phyloP scores from a whole-genome alignment of 1,140 invertebrate species.

The Goniozus legneri region DNA sequence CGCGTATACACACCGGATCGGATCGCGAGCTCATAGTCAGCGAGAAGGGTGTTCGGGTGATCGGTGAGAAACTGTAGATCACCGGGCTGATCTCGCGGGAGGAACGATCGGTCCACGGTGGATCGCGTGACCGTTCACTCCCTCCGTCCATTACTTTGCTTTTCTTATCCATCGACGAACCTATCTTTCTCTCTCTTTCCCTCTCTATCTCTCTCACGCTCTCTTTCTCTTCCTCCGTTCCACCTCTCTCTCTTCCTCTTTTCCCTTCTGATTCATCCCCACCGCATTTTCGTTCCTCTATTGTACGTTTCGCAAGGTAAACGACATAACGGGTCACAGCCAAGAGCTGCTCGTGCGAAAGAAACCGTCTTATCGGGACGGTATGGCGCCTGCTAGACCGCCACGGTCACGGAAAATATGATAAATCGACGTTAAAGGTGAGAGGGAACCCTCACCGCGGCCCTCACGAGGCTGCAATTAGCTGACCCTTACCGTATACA shows the following conservation, averaged over 20 bases:
- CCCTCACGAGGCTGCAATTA: too few species aligned
- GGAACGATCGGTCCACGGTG: too few species aligned
- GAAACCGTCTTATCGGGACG: background rate
- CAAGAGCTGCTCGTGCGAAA: background rate
- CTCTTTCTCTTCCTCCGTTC: background rate
- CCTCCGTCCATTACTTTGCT: slow-evolving; percentile 25
- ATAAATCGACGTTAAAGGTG: too few species aligned
- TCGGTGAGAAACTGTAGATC: background rate
- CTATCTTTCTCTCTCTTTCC: background rate
- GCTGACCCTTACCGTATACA: too few species aligned
- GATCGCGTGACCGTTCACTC: slow-evolving; percentile 37
- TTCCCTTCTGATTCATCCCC: background rate
- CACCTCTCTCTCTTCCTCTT: background rate
- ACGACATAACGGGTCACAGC: slow-evolving; percentile 12
- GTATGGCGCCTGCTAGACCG: background rate
- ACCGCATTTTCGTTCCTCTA: background rate
- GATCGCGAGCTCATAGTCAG: slow-evolving; percentile 22
- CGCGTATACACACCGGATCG: slow-evolving; percentile 23
- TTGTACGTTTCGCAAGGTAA: slow-evolving; percentile 2
- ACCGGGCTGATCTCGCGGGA: slow-evolving; percentile 15
- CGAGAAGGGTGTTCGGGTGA: slow-evolving; percentile 1
- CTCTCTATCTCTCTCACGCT: background rate
- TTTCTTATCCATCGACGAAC: slow-evolving; percentile 21
- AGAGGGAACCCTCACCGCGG: too few species aligned
- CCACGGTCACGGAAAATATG: too few species aligned